Evolutionary conservation across 2,797 vertebrate species (phyloP).

Genomic region (Prionace glauca): DNA sequence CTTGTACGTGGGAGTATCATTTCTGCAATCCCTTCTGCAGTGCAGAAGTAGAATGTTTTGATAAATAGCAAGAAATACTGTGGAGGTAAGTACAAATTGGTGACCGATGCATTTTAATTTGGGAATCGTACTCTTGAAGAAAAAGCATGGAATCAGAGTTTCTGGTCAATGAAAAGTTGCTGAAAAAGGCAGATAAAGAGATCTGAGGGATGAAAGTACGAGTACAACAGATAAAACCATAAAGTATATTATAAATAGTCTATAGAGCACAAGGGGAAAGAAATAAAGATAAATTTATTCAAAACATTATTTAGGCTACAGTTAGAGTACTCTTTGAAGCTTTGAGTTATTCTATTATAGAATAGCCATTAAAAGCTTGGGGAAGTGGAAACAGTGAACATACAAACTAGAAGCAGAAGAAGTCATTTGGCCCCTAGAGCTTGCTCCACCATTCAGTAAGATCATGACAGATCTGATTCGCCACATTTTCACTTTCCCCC

Average conservation of each 20-base stretch:
- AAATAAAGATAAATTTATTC: not conserved
- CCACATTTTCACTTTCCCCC: too few species aligned
- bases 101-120: not conserved
- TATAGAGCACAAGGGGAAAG: not conserved
- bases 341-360: too few species aligned
- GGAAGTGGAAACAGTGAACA: too few species aligned
- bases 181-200: not conserved
- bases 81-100: not conserved
- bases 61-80: not conserved
- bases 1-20: not conserved
- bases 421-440: too few species aligned
- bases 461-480: too few species aligned
- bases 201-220: not conserved
- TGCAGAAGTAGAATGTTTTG: not conserved
- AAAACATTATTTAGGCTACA: too few species aligned
- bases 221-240: not conserved
- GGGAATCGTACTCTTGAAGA: not conserved
- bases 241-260: not conserved
- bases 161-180: not conserved
- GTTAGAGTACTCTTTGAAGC: too few species aligned
- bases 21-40: not conserved
- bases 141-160: not conserved
- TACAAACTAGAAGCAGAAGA: too few species aligned
- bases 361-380: too few species aligned
- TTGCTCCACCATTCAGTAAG: too few species aligned